phyloP scores from a whole-genome alignment of 2,113 vertebrate species.

The Lamprotornis superbus region DNA sequence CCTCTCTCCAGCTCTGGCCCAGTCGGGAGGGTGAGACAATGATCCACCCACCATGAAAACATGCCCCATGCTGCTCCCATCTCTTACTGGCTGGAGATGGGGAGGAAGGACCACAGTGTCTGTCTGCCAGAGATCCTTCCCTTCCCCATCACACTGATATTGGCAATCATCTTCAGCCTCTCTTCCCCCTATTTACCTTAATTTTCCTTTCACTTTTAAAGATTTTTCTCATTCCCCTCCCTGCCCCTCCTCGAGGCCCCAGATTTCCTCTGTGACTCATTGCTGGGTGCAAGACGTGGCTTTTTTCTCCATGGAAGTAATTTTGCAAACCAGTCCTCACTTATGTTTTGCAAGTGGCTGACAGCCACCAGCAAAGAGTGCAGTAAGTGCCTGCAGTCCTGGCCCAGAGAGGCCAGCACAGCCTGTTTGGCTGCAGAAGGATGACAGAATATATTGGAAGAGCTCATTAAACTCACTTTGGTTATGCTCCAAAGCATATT shows the following conservation, averaged over 20 bases:
- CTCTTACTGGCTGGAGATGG: neutral
- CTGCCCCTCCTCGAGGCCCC: neutral
- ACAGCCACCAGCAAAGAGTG: neutral
- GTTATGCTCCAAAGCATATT: neutral
- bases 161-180: neutral
- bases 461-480: neutral
- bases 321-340: neutral
- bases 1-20: neutral
- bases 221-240: neutral
- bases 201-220: neutral
- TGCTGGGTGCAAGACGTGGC: neutral
- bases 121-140: neutral
- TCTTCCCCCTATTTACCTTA: neutral
- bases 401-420: neutral
- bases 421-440: neutral
- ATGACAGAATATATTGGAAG: neutral
- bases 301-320: neutral
- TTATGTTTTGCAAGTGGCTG: neutral
- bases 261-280: neutral
- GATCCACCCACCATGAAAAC: fast-evolving
- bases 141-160: fast-evolving
- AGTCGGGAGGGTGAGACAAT: neutral
- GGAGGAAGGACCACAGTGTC: neutral
- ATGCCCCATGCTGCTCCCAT: neutral
- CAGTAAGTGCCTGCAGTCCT: neutral